A percentile compares a stretch with the other conserved stretches of the same genome.
Evolutionary conservation across 2,888 invertebrate species (phyloP).

Genomic region (Labia minor): DNA sequence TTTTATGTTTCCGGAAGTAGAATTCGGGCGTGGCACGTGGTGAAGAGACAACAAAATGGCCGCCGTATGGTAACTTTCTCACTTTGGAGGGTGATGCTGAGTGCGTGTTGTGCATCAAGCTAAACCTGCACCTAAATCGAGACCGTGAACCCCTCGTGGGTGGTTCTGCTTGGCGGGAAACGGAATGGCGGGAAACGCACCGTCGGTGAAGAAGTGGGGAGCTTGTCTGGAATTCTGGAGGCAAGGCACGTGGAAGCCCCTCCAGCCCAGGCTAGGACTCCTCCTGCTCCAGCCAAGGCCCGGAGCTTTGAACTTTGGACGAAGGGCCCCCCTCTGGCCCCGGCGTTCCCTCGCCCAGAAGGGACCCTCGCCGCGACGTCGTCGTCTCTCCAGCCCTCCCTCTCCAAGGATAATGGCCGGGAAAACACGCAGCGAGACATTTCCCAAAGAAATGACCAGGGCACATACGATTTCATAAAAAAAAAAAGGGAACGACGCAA

Average conservation of each 20-base stretch:
- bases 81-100: background rate
- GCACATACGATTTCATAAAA: background rate
- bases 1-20: slow-evolving; percentile 2
- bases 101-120: background rate
- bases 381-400: background rate
- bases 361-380: background rate
- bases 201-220: background rate
- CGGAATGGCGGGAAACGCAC: slow-evolving; percentile 2
- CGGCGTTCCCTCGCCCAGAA: background rate
- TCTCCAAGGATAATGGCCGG: background rate
- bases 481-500: background rate
- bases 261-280: background rate
- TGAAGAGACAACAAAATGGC: slow-evolving; percentile 7
- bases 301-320: background rate
- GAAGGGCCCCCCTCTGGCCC: background rate
- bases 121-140: background rate
- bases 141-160: background rate
- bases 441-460: slow-evolving; percentile 7
- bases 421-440: slow-evolving; percentile 4
- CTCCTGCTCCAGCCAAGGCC: background rate
- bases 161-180: slow-evolving; percentile 1
- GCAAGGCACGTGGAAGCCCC: background rate
- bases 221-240: slow-evolving; percentile 8
- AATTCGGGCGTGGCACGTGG: background rate
- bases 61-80: background rate